A percentile compares a stretch with the other conserved stretches of the same genome.
Evolutionary conservation across 1,140 invertebrate species (phyloP).

Genomic region (Drosophila athabasca): DNA sequence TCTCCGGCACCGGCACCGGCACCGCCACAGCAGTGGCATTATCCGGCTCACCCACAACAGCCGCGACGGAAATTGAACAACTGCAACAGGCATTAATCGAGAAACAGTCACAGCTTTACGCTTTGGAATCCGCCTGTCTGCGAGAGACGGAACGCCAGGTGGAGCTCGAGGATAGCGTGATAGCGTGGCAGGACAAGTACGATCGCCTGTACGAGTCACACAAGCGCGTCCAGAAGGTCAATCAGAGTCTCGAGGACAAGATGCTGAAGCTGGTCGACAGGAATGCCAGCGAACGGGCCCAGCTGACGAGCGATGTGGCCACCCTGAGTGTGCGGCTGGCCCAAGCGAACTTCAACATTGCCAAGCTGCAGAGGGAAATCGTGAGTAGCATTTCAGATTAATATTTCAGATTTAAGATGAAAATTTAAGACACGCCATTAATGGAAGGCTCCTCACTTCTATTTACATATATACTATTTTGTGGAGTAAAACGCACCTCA

Average conservation of each 20-base stretch:
- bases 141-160: constrained; percentile 90
- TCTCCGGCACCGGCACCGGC: background rate
- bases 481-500: no score
- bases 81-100: constrained; percentile 91
- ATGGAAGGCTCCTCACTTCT: no score
- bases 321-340: constrained; percentile 93
- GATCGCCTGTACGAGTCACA: constrained; percentile 96
- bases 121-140: constrained; percentile 93
- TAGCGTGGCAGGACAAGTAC: constrained; percentile 96
- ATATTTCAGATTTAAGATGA: no score
- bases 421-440: no score
- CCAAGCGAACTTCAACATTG: constrained; percentile 93
- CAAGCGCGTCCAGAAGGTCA: constrained; percentile 96
- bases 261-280: constrained; percentile 95
- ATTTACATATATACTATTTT: no score
- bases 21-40: constrained; percentile 17
- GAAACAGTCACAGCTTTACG: constrained; percentile 92
- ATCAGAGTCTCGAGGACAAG: constrained; percentile 97
- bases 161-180: constrained; percentile 92
- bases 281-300: constrained; percentile 95
- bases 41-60: constrained; percentile 12
- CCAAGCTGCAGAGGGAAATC: constrained; percentile 95
- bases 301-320: constrained; percentile 93
- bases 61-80: constrained; percentile 90
- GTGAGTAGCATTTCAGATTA: constrained; percentile 85